phyloP scores from a whole-genome alignment of 2,113 vertebrate genomes.

The Hyaena hyaena region DNA sequence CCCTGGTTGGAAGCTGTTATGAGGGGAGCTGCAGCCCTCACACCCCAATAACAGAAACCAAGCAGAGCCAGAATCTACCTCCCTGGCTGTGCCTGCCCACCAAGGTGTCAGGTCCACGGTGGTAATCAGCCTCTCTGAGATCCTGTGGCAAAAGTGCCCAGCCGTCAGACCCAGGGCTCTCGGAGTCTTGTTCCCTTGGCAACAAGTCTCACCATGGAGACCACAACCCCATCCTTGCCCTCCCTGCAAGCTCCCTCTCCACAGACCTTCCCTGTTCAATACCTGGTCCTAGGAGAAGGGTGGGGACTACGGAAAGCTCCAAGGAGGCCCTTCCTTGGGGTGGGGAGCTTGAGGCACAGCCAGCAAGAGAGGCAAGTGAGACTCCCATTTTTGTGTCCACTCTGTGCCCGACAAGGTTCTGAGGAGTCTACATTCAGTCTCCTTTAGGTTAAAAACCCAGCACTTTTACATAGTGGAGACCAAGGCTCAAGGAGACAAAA shows the following conservation, averaged over 20 bases:
- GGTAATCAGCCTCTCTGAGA: constrained; percentile 51
- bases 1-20: neutral
- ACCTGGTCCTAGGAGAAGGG: constrained; percentile 1
- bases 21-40: neutral
- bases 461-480: neutral
- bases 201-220: constrained; percentile 83
- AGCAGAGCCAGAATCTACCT: neutral
- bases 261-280: constrained; percentile 52
- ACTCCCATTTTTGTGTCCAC: neutral
- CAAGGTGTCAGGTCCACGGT: constrained; percentile 19
- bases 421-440: neutral
- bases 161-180: constrained; percentile 70
- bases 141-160: constrained; percentile 72
- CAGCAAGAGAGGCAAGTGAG: neutral
- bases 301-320: neutral
- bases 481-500: neutral
- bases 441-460: neutral
- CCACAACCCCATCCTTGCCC: constrained; percentile 75
- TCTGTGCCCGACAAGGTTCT: neutral
- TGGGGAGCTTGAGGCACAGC: neutral
- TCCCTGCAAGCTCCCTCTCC: constrained; percentile 61
- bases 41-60: neutral
- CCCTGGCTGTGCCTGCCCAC: neutral
- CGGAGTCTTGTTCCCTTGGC: constrained; percentile 82
- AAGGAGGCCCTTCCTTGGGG: neutral